Percentiles rank a stretch among this genome's conserved stretches.
Evolutionary conservation across 2,113 vertebrate genomes (phyloP).

Genomic region (Colaptes auratus): DNA sequence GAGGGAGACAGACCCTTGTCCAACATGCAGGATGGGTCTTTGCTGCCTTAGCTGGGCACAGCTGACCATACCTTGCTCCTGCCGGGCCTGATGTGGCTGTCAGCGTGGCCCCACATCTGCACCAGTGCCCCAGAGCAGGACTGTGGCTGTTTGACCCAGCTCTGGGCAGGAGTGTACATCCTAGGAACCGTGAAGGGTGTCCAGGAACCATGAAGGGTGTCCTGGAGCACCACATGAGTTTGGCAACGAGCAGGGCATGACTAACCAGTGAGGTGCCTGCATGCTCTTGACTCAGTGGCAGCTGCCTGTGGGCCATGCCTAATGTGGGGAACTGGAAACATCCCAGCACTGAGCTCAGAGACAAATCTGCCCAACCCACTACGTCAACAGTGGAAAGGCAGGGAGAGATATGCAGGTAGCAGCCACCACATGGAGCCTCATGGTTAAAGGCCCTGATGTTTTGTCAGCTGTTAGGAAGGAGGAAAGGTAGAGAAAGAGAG

Average conservation of each 20-base stretch:
- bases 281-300: not conserved
- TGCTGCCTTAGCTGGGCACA: not conserved
- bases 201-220: not conserved
- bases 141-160: not conserved
- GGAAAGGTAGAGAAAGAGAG: not conserved
- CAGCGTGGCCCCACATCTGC: rapidly evolving
- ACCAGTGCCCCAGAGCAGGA: rapidly evolving
- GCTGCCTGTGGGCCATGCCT: not conserved
- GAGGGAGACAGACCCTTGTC: not conserved
- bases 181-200: not conserved
- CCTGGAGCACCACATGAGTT: not conserved
- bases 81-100: not conserved
- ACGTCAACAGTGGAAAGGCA: rapidly evolving
- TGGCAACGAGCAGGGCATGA: not conserved
- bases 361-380: not conserved
- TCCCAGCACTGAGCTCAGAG: conserved; percentile 2
- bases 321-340: not conserved
- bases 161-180: not conserved
- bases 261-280: not conserved
- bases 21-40: not conserved
- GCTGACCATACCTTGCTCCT: rapidly evolving
- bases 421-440: not conserved
- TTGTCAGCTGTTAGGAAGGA: not conserved
- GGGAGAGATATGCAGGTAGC: not conserved
- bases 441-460: not conserved